Evolutionary conservation across 1,140 invertebrate genomes (phyloP), one percentile per base, ranked within the genome.

Genomic region (Drosophila tsacasi): DNA sequence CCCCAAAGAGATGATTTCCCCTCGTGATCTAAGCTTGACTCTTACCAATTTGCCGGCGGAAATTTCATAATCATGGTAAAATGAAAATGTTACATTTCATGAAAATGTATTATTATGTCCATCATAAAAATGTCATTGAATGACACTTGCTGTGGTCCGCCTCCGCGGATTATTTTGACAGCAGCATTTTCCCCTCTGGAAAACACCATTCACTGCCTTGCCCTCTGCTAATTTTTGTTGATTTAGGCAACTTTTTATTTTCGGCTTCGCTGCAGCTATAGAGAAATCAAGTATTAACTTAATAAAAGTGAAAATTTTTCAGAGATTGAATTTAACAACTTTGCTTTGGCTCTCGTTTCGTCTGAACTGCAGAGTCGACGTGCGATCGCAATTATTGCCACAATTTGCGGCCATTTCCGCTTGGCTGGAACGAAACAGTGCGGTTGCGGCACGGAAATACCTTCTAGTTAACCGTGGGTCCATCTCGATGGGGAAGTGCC

Each of bases 81-180:
- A 87, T 87, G 80, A 81, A 87, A 89, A 89, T 90, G 84, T 87
- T 87, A 77, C 74, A 83, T 89, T 83, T 73, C 77, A 77, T 80
- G 67, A 85, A 85, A 87, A 68, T 83, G 74, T 84, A 90, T 89
- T 89, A 87, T 89, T 89, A 87, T 89, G 84, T 87, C 72, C 79
- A 67, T 85, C 75, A 73, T 81, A 83, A 86, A 73, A 86, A 77
- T 86, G 76, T 89, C 81, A 89, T 78, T 89, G 84, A 89, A 64
- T 89, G 83, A 89, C 83, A 89, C 76, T 86, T 86, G 75, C 74
- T 44, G 67, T 5, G 39, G 25, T 25, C 60, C 54, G 57, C 50
- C 61, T 76, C 50, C 73, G 59, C 79, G 66, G 60, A 69, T 87
- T 83, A 83, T 87, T 86, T 77, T 79, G 83, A 87, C 79, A 77